Evolutionary conservation across 2,797 vertebrate genomes (phyloP).

Genomic region (Enteromius fasciolatus): DNA sequence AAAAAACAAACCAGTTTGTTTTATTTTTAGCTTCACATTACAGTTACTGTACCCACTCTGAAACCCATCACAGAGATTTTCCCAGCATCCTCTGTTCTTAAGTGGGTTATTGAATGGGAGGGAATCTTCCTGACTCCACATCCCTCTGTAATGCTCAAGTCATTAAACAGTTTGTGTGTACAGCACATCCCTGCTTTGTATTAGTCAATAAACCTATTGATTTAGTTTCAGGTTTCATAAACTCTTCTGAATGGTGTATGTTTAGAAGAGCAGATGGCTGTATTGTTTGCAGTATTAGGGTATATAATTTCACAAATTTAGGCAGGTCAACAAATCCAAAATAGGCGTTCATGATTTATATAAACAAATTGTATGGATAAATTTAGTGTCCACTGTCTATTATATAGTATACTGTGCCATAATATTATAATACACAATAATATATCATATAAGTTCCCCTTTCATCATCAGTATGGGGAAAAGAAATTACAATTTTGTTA

Average conservation of each 20-base stretch:
- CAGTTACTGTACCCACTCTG: slow-evolving; percentile 9
- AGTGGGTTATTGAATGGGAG: slow-evolving; percentile 6
- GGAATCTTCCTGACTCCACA: slow-evolving; percentile 34
- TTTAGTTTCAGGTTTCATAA: slow-evolving; percentile 58
- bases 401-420: not conserved
- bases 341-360: not conserved
- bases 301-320: not conserved
- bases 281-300: slow-evolving; percentile 17
- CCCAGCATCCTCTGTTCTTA: slow-evolving; percentile 22
- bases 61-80: slow-evolving; percentile 21
- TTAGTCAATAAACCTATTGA: slow-evolving; percentile 62
- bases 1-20: slow-evolving; percentile 3
- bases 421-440: not conserved
- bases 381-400: not conserved
- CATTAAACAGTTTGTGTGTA: slow-evolving; percentile 34
- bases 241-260: not conserved
- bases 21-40: slow-evolving; percentile 21
- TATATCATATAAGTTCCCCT: not conserved
- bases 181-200: slow-evolving; percentile 45
- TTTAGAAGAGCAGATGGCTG: slow-evolving; percentile 41
- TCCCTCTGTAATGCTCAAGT: slow-evolving; percentile 32
- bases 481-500: not conserved
- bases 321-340: not conserved
- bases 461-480: not conserved
- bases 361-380: not conserved